Evolutionary conservation across 2,113 vertebrate species (phyloP).

Genomic region (Plotosus lineatus): DNA sequence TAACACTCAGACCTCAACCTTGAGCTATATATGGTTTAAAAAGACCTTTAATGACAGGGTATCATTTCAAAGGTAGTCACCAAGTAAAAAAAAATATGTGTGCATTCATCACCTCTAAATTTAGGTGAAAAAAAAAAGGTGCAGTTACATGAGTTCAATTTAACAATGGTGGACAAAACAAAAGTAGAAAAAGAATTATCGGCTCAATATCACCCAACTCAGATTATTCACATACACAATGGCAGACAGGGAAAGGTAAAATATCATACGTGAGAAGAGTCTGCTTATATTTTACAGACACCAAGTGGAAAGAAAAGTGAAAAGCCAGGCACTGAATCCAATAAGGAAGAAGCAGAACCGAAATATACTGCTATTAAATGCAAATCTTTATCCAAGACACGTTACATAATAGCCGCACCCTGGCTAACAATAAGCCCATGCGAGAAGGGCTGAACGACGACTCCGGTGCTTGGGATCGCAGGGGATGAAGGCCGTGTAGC

Average conservation of each 20-base stretch:
- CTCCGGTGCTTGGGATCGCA: too few relatives aligned
- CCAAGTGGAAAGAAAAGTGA: too few relatives aligned
- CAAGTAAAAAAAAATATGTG: constrained; percentile 35
- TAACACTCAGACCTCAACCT: not conserved
- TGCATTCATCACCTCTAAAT: constrained; percentile 21
- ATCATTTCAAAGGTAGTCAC: constrained; percentile 39
- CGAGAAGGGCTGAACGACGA: too few relatives aligned
- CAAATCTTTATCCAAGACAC: not conserved
- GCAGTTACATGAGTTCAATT: constrained; percentile 45
- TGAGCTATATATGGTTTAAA: constrained; percentile 8
- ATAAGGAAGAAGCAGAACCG: not conserved
- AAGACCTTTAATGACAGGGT: constrained; percentile 10
- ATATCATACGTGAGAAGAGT: not conserved
- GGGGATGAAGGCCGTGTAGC: too few relatives aligned
- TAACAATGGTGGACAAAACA: not conserved
- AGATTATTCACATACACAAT: not conserved
- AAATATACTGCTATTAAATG: not conserved
- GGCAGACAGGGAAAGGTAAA: not conserved
- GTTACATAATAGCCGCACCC: too few relatives aligned
- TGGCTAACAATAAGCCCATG: too few relatives aligned
- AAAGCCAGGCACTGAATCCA: too few relatives aligned
- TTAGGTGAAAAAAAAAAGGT: constrained; percentile 6
- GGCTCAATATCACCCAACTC: not conserved
- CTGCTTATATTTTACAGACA: not conserved
- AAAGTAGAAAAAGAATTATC: not conserved